Conservation (phyloP, 2,888 invertebrate species). For the Temnothorax rugatulus region DNA sequence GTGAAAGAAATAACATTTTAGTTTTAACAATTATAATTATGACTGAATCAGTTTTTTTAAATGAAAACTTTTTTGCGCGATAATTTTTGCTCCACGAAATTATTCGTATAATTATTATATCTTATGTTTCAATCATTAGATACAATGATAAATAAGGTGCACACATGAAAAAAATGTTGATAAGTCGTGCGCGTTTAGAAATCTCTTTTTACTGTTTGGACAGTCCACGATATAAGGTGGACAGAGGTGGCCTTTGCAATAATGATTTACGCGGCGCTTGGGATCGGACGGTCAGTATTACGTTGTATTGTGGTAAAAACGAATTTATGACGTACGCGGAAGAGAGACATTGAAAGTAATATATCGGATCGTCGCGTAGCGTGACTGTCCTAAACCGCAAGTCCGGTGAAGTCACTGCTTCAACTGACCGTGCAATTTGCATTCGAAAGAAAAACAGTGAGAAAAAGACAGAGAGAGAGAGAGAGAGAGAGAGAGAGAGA, state of each 20-base stretch:
- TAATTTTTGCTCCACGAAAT: conserved; percentile 7
- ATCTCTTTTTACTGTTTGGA: conserved; percentile 6
- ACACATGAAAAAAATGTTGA: background rate
- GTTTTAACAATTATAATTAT: background rate
- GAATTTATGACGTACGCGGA: conserved; percentile 34
- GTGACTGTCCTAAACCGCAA: conserved; percentile 11
- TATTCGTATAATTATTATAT: conserved; percentile 1
- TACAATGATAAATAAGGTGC: background rate
- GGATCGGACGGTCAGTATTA: conserved; percentile 16
- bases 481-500: background rate
- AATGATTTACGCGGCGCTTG: conserved; percentile 12
- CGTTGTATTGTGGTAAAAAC: conserved; percentile 13
- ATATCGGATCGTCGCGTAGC: conserved; percentile 20
- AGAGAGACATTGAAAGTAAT: conserved; percentile 26
- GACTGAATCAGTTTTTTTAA: background rate
- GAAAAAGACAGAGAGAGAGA: background rate
- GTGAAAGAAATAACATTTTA: background rate
- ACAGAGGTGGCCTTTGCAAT: background rate
- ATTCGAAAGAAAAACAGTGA: conserved; percentile 5
- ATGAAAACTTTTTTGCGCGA: background rate
- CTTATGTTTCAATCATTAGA: background rate
- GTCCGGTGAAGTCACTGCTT: background rate
- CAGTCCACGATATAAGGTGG: background rate
- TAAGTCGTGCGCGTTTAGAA: background rate
- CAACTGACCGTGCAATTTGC: conserved; percentile 35